phyloP scores from a whole-genome alignment of 1,140 invertebrate genomes.

The Diuraphis noxia region DNA sequence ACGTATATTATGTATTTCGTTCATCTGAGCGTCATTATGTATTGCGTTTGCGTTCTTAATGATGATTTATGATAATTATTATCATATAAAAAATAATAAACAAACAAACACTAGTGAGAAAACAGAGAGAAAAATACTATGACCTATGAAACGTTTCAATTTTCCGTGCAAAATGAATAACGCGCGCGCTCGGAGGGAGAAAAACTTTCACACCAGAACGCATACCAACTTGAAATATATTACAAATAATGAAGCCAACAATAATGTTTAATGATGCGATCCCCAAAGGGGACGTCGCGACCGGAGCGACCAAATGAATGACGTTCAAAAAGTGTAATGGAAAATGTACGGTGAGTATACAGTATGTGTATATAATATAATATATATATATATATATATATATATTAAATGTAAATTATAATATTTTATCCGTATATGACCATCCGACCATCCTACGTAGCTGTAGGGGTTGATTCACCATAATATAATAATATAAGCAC shows the following conservation, averaged over 20 bases:
- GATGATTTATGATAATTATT: conserved; percentile 41
- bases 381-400: not conserved
- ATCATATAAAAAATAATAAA: not conserved
- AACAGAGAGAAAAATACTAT: not conserved
- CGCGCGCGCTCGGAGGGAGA: not conserved
- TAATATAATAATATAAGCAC: not conserved
- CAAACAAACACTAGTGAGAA: not conserved
- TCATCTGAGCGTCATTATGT: not conserved
- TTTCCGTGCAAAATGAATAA: conserved; percentile 3
- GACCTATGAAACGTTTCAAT: conserved; percentile 43
- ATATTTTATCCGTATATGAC: conserved; percentile 4
- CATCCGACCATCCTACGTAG: not conserved
- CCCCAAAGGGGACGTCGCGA: conserved; percentile 23
- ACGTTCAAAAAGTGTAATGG: conserved; percentile 27
- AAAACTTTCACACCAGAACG: conserved; percentile 29
- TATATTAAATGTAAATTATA: conserved; percentile 31
- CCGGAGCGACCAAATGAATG: conserved; percentile 31
- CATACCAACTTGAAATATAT: conserved; percentile 18
- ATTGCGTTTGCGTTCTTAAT: not conserved
- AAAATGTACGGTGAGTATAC: not conserved
- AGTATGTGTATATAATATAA: not conserved
- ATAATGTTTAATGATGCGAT: conserved; percentile 53
- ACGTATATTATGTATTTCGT: not conserved
- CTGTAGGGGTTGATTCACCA: not conserved
- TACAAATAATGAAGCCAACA: conserved; percentile 51